Evolutionary conservation across 2,888 invertebrate species (phyloP), one percentile per base, ranked within the genome.

Genomic region (Epinotia nisella): DNA sequence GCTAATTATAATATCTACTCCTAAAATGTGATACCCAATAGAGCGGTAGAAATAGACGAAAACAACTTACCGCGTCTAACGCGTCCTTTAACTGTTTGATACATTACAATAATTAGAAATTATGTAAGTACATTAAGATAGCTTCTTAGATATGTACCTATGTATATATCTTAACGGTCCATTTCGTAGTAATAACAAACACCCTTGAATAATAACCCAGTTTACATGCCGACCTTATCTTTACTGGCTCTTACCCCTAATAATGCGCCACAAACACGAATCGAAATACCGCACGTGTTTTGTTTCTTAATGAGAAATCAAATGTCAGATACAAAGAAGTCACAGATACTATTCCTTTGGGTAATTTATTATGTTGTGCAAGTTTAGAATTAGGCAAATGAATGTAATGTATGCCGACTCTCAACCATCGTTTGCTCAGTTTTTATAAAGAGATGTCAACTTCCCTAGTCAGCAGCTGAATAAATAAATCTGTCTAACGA

Each of bases 181-280:
- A 64, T 64, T 56, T 58, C 49, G 64, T 17, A 35, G 35, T 56
- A 71, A 49, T n/a, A n/a, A 9, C 24, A 24, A 19, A 11, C 60
- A 21, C 19, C 45, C 45, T 66, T 49, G 60, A 60, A 49, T 67
- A 35, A 61, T 65, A 21, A 21, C 55, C 53, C 17, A 19, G 24
- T 71, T 55, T 66, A 45, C 53, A 70, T 70, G 59, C 55, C 24
- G 4, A 15, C 49, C 53, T 45, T 19, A 45, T 29, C 60, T 66
- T 66, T 71, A 60, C 61, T 45, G 53, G 71, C 71, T 60, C 60
- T 71, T 71, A 71, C 60, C 60, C 53, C 61, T 62, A 56, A 24
- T 67, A 61, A 73, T 62, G 56, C 39, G 56, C 62, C 39, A 58
- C 61, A 58, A 62, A 69, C 68, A 73, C 49, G 56, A 69, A 62